Evolutionary conservation across 2,888 invertebrate species (phyloP).

Genomic region (Anoplius nigerrimus): DNA sequence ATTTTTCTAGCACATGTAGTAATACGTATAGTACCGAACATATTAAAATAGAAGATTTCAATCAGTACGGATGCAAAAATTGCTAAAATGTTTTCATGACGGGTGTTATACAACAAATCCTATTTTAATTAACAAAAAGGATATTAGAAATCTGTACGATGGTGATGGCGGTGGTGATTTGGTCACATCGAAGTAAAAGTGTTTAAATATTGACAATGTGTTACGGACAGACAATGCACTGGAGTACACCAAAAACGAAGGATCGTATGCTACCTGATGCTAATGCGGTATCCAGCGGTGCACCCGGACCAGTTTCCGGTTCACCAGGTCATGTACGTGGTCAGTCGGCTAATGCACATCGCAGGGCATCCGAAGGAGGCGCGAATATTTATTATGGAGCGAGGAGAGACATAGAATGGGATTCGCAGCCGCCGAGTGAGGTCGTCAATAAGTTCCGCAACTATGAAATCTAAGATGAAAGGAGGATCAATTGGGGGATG

Average conservation of each 20-base stretch:
- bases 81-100: too few species aligned
- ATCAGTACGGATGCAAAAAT: too few species aligned
- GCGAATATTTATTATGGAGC: conserved; percentile 83
- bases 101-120: too few species aligned
- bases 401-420: conserved; percentile 79
- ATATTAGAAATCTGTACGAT: too few species aligned
- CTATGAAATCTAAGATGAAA: conserved; percentile 89
- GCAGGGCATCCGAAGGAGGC: conserved; percentile 91
- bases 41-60: too few species aligned
- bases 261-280: conserved; percentile 87
- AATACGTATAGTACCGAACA: too few species aligned
- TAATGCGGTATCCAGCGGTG: conserved; percentile 65
- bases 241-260: conserved; percentile 92
- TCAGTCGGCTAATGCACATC: conserved; percentile 77
- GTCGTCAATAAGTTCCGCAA: conserved; percentile 92
- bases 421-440: conserved; percentile 85
- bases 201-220: too few species aligned
- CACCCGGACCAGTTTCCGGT: conserved; percentile 62
- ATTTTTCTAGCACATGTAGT: too few species aligned
- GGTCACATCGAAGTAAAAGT: too few species aligned
- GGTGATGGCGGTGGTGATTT: too few species aligned
- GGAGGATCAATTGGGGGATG: too few species aligned
- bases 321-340: conserved; percentile 79
- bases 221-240: conserved; percentile 87
- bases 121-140: too few species aligned